phyloP scores from a whole-genome alignment of 2,797 vertebrate genomes.

The Hemibagrus guttatus region DNA sequence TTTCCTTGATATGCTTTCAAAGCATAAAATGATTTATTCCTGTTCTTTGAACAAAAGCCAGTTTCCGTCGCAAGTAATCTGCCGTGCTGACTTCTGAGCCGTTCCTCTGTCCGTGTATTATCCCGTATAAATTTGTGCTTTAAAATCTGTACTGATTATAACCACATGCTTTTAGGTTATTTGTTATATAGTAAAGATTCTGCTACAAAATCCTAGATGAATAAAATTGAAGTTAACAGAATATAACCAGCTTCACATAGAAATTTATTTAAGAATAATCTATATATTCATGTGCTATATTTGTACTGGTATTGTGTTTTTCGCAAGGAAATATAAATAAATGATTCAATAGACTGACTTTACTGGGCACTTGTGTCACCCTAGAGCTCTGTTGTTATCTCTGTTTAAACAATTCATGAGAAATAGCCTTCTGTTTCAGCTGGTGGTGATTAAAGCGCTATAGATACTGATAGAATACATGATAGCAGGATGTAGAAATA shows the following conservation, averaged over 20 bases:
- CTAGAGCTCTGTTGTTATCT: background rate
- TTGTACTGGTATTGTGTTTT: constrained; percentile 2
- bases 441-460: background rate
- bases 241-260: background rate
- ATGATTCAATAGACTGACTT: background rate
- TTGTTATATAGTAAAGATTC: background rate
- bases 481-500: background rate
- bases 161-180: background rate
- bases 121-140: background rate
- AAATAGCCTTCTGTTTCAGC: background rate
- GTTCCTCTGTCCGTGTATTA: background rate
- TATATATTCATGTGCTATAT: background rate
- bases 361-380: background rate
- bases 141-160: constrained; percentile 7
- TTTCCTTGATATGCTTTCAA: constrained; percentile 27
- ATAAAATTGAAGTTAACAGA: background rate
- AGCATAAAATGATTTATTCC: constrained; percentile 17
- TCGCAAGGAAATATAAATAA: constrained; percentile 16
- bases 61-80: background rate
- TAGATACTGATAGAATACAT: constrained; percentile 5
- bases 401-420: background rate
- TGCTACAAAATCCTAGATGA: background rate
- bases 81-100: background rate
- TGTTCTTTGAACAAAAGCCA: constrained; percentile 16
- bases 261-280: background rate